phyloP scores from a whole-genome alignment of 2,888 invertebrate species.

The Pilophorus perplexus region DNA sequence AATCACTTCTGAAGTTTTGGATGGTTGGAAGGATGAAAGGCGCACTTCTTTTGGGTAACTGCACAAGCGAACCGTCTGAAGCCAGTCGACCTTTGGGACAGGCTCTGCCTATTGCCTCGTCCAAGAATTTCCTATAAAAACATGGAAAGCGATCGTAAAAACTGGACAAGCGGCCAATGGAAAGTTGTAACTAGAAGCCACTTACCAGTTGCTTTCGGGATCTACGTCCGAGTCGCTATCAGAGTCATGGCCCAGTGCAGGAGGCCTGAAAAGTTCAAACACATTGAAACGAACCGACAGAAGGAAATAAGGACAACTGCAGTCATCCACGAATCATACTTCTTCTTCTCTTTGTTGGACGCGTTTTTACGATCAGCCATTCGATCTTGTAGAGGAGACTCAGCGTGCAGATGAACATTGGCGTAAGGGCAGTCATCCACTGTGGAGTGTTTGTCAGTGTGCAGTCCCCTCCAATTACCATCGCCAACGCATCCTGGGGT shows the following conservation, averaged over 20 bases:
- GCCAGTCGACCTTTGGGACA: neutral
- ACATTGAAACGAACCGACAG: neutral
- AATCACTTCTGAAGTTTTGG: neutral
- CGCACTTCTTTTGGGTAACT: neutral
- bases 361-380: too few species aligned
- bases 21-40: too few species aligned
- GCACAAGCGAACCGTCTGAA: neutral
- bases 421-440: conserved; percentile 76
- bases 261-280: neutral
- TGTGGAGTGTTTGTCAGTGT: conserved; percentile 68
- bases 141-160: neutral
- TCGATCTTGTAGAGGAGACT: conserved; percentile 56
- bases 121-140: conserved; percentile 27
- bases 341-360: conserved; percentile 12
- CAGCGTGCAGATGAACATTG: conserved; percentile 58
- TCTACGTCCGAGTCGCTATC: conserved; percentile 8
- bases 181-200: neutral
- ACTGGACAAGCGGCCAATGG: neutral
- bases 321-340: neutral
- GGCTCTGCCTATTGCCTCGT: neutral
- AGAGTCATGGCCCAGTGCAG: neutral
- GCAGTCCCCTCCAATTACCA: conserved; percentile 80
- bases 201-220: neutral
- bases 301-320: too few species aligned
- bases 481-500: conserved; percentile 84